A percentile compares a stretch with the other conserved stretches of the same genome.
phyloP scores from a whole-genome alignment of 2,888 invertebrate genomes.

The Anaspis maculata region DNA sequence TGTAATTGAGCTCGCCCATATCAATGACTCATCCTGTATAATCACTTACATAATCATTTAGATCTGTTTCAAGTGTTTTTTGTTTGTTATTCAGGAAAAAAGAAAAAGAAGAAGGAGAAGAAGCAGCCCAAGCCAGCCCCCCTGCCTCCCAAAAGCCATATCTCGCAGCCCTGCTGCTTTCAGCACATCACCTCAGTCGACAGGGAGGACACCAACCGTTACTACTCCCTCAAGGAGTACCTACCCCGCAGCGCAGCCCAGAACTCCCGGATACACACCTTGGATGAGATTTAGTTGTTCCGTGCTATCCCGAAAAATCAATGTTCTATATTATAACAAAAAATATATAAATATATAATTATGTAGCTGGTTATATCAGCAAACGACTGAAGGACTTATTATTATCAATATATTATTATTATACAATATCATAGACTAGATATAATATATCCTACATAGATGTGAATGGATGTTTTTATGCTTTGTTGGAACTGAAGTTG shows the following conservation, averaged over 20 bases:
- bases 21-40: too few species aligned
- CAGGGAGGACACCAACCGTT: slow-evolving; percentile 54
- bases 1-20: too few species aligned
- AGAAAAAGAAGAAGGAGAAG: slow-evolving; percentile 50
- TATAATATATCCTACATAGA: too few species aligned
- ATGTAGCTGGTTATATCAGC: too few species aligned
- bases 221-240: slow-evolving; percentile 60
- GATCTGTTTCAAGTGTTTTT: neutral
- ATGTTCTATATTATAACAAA: neutral
- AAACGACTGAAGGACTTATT: too few species aligned
- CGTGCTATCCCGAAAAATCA: neutral
- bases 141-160: slow-evolving; percentile 69
- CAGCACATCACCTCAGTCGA: slow-evolving; percentile 75
- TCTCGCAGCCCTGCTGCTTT: slow-evolving; percentile 78
- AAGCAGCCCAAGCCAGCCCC: slow-evolving; percentile 49
- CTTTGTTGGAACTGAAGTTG: too few species aligned
- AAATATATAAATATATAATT: too few species aligned
- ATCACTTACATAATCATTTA: neutral
- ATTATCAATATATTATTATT: too few species aligned
- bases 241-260: slow-evolving; percentile 38
- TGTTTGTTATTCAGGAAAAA: slow-evolving; percentile 44
- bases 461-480: too few species aligned
- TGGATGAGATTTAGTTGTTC: slow-evolving; percentile 6
- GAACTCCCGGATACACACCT: slow-evolving; percentile 14
- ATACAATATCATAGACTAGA: too few species aligned